Base-by-base conservation (phyloP, 1,140 invertebrate species). In the Augochlora pura region DNA sequence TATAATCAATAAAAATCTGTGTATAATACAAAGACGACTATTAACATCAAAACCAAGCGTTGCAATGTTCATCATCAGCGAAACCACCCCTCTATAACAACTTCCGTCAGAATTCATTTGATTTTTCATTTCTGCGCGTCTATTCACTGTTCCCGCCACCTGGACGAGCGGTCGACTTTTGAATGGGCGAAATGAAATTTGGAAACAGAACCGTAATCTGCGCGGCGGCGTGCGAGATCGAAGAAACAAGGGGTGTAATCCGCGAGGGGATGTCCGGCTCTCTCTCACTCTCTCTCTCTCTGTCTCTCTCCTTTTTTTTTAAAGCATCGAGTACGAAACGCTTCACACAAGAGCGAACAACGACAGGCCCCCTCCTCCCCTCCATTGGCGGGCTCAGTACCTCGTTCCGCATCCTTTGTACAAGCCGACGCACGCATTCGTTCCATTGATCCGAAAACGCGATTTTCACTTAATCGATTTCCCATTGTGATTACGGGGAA, bases 361-460 rank as follows among this genome's bases (percentile, higher is more conserved):
- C 38, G 23, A 3, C 32, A 16, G 39, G n/a, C n/a, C n/a, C n/a
- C n/a, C n/a, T n/a, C n/a, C n/a, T n/a, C n/a, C n/a, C n/a, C 38
- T 10, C 39, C 52, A 66, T 67, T 52, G 32, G 16, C 23, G 32
- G 10, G 16, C n/a, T 59, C 49, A 25, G 39, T 60, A 32, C 54
- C 18, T 57, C 54, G 54, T 57, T 57, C 39, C 39, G 73, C 18
- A 16, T 65, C n/a, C 25, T 46, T 69, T 69, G n/a, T 57, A 23
- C 25, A 25, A 18, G 27, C 38, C 38, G 54, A 46, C 23, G 23
- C 54, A 62, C 49, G 65, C 25, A 46, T 46, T 23, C 54, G 74
- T 68, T 8, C 65, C 54, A 52, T 46, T 59, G 67, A 76, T 39
- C 64, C 25, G 46, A 38, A 75, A 59, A 59, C 52, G 63, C 39